Base-by-base conservation (phyloP, 2,888 invertebrate species). In the Folsomia manolachei region DNA sequence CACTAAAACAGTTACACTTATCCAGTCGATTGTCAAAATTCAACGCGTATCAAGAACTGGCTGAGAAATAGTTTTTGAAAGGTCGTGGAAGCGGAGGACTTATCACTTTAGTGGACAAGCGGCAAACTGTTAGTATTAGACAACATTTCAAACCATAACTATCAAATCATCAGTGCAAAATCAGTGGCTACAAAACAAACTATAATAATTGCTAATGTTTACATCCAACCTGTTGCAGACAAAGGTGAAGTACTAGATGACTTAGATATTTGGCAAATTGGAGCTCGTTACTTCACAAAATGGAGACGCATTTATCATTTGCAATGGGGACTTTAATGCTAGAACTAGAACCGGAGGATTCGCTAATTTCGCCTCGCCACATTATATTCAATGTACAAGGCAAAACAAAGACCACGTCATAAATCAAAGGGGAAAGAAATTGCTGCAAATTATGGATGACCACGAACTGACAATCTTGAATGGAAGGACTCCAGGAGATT, bases 251-350 rank as follows among this genome's bases (percentile, higher is more conserved):
- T n/a, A n/a, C n/a, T n/a, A n/a, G n/a, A n/a, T 39, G 14, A 39
- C 39, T n/a, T n/a, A n/a, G n/a, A n/a, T n/a, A n/a, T n/a, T n/a
- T n/a, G n/a, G n/a, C n/a, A n/a, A n/a, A n/a, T n/a, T n/a, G n/a
- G n/a, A n/a, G n/a, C n/a, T n/a, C n/a, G n/a, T n/a, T n/a, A n/a
- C n/a, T n/a, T n/a, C n/a, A n/a, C n/a, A n/a, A n/a, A n/a, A n/a
- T n/a, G n/a, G n/a, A n/a, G 25, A 67, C 23, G 51, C 52, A 9
- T 1, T 24, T 2, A 19, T 67, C 1, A 53, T 67, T 9, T 18
- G 23, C 1, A 24, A 26, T 1, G 67, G 67, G 1, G 67, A 53
- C 27, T 67, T 67, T 53, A 67, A 67, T 53, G 67, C 27, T n/a
- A 14, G 67, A 2, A 21, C 53, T 7, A 26, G 67, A 66, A 9